phyloP scores from a whole-genome alignment of 2,113 vertebrate species.

The Otocyon megalotis region DNA sequence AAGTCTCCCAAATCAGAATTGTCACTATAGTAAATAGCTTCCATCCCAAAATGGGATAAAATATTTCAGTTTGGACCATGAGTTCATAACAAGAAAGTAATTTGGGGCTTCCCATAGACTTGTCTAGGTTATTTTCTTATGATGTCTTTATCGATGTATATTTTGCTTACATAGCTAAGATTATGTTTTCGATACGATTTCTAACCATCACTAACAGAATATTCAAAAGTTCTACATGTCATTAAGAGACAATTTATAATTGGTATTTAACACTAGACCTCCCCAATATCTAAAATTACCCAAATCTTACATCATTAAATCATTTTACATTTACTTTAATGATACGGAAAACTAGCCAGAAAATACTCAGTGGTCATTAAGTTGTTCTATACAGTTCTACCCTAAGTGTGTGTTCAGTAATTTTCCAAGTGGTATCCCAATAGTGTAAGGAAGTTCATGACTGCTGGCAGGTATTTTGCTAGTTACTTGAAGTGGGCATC shows the following conservation, averaged over 20 bases:
- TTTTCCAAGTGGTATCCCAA: not conserved
- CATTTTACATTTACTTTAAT: not conserved
- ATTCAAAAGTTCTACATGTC: not conserved
- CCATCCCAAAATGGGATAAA: not conserved
- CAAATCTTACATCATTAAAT: not conserved
- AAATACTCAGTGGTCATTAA: not conserved
- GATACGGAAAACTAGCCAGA: not conserved
- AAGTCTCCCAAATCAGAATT: not conserved
- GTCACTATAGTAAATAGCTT: not conserved
- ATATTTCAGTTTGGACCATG: not conserved
- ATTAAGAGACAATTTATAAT: not conserved
- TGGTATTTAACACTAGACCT: not conserved
- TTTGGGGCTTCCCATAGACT: not conserved
- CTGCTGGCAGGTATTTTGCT: not conserved
- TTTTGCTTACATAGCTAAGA: not conserved
- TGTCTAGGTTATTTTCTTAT: not conserved
- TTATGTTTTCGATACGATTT: conserved; percentile 23
- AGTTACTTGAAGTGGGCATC: not conserved
- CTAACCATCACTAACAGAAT: not conserved
- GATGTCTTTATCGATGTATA: not conserved
- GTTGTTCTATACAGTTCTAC: not conserved
- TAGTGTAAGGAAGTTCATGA: not conserved
- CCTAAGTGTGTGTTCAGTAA: not conserved
- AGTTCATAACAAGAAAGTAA: conserved; percentile 2
- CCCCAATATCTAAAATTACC: not conserved